A percentile compares a stretch with the other conserved stretches of the same genome.
phyloP scores from a whole-genome alignment of 2,888 invertebrate genomes.

The Callosobruchus maculatus region DNA sequence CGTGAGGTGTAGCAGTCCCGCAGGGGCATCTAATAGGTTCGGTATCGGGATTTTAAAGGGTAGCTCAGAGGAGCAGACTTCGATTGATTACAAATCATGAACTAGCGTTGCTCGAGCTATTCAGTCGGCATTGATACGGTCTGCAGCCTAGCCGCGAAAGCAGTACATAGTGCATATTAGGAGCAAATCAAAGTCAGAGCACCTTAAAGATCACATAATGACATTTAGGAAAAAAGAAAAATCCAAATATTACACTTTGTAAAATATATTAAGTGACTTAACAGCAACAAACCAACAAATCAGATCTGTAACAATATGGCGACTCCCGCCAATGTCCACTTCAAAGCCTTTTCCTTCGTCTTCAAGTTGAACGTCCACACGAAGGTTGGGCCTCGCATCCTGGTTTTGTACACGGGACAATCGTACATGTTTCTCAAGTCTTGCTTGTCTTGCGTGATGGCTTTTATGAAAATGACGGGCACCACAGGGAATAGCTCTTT shows the following conservation, averaged over 20 bases:
- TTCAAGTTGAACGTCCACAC: constrained; percentile 95
- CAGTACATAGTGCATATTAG: too few relatives aligned
- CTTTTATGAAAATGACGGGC: constrained; percentile 87
- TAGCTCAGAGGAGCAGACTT: too few relatives aligned
- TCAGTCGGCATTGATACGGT: too few relatives aligned
- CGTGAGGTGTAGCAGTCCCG: too few relatives aligned
- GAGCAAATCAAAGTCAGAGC: too few relatives aligned
- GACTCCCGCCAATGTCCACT: constrained; percentile 92
- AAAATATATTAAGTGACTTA: background rate
- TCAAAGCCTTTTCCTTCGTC: constrained; percentile 81
- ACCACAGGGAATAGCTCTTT: constrained; percentile 89
- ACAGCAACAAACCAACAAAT: constrained; percentile 17
- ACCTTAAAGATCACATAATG: too few relatives aligned
- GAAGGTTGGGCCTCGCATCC: constrained; percentile 83
- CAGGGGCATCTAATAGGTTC: too few relatives aligned
- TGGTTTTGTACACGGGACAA: constrained; percentile 91
- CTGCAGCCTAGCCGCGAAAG: too few relatives aligned
- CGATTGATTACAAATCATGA: too few relatives aligned
- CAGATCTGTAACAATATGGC: constrained; percentile 84
- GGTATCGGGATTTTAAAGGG: too few relatives aligned
- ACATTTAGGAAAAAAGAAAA: background rate
- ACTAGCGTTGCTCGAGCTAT: too few relatives aligned
- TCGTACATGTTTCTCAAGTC: constrained; percentile 84
- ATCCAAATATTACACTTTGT: background rate
- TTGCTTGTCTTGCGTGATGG: constrained; percentile 84